phyloP scores from a whole-genome alignment of 2,113 vertebrate species.

The Paedocypris sp. region DNA sequence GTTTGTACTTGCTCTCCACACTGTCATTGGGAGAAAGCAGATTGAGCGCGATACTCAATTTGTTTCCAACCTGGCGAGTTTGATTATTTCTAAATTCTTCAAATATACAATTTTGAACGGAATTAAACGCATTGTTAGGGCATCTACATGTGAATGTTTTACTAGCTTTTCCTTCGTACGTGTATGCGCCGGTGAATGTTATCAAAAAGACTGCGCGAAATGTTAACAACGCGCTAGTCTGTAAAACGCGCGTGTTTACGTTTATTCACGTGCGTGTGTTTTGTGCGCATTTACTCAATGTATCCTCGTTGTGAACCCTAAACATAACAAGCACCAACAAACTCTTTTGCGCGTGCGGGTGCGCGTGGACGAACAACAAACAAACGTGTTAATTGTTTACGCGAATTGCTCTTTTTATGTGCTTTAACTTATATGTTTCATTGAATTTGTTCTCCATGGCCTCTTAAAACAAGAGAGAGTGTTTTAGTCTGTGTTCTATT shows the following conservation, averaged over 20 bases:
- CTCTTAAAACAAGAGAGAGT: slow-evolving; percentile 18
- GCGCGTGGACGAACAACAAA: too few relatives aligned
- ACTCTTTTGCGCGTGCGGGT: too few relatives aligned
- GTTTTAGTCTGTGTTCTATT: slow-evolving; percentile 14
- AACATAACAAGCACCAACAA: background rate
- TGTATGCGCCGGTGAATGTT: background rate
- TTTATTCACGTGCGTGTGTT: background rate
- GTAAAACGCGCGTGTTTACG: background rate
- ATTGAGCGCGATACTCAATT: background rate
- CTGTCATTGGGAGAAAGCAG: background rate
- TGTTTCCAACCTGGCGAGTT: background rate
- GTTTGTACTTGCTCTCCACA: slow-evolving; percentile 2
- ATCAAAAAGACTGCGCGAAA: background rate
- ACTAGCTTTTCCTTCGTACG: too few relatives aligned
- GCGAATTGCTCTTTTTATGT: too few relatives aligned
- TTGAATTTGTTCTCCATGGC: slow-evolving; percentile 1
- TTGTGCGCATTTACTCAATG: background rate
- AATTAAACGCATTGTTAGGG: too few relatives aligned
- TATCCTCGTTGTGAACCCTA: background rate
- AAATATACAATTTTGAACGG: too few relatives aligned
- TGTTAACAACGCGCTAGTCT: background rate
- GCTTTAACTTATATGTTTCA: background rate
- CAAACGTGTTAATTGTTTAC: too few relatives aligned
- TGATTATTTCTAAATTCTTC: background rate
- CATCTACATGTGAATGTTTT: too few relatives aligned